Evolutionary conservation across 2,888 invertebrate genomes (phyloP).

Genomic region (Panopea generosa): DNA sequence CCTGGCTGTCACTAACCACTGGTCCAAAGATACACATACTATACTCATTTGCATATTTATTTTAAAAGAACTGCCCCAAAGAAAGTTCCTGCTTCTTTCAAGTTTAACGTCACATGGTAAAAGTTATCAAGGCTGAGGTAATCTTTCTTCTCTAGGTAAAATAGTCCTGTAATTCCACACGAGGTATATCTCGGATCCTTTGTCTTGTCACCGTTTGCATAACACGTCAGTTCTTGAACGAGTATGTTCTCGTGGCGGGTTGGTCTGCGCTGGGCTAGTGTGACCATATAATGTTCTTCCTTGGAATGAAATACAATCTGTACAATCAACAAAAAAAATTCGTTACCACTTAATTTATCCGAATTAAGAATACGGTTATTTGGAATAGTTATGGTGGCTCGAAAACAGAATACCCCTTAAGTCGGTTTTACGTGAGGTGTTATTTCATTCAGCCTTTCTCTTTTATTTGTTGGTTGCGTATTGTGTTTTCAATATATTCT

Average conservation of each 20-base stretch:
- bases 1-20: no score
- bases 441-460: no score
- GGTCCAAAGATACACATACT: no score
- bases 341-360: no score
- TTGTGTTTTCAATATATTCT: no score
- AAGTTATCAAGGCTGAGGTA: slow-evolving; percentile 13
- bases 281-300: slow-evolving; percentile 13
- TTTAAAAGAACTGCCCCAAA: slow-evolving; percentile 37
- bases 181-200: slow-evolving; percentile 10
- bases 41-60: slow-evolving; percentile 5
- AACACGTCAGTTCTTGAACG: background rate
- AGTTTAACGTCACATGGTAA: slow-evolving; percentile 10
- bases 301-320: slow-evolving; percentile 31
- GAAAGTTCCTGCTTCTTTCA: slow-evolving; percentile 24
- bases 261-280: background rate
- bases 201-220: background rate
- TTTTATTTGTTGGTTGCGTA: no score
- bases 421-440: no score
- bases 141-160: slow-evolving; percentile 22
- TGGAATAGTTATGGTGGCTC: no score
- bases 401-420: no score
- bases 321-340: background rate
- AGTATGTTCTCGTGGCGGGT: background rate
- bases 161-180: slow-evolving; percentile 26
- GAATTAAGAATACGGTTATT: no score